Base-by-base conservation (phyloP, 2,797 vertebrate species). In the Sebastes cheni region DNA sequence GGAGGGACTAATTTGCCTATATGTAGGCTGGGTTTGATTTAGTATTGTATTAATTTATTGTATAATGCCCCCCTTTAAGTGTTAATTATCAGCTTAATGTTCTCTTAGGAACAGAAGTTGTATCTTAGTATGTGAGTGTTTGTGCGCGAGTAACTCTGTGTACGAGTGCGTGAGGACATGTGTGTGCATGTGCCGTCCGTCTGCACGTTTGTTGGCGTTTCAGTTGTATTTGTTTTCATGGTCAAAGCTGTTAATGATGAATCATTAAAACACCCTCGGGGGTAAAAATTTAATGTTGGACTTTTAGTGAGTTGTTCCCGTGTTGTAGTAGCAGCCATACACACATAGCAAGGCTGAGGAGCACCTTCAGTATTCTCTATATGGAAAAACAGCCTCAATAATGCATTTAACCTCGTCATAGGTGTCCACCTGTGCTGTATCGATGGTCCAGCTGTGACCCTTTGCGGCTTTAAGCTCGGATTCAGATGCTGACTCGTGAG, bases 31-130 rank as follows among this genome's bases (percentile, higher is more conserved):
- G 86, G 80, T 87, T 89, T 91, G 68, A 92, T 92, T 94, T 92
- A 93, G 92, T 90, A 92, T 92, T 91, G 89, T 92, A 92, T 91
- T 92, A 89, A 95, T 92, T 93, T 93, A 93, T 93, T 92, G 90
- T 92, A 92, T 80, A 91, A 83, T 79, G 52, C 64, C 85, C 82
- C 81, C 78, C 61, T 58, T 87, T 87, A 82, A 90, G 88, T 95
- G 91, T 93, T 93, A 82, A 93, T 89, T 89, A 94, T 92, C 91
- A 91, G 90, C 91, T 91, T 87, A 75, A 87, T 89, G 90, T 94
- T 94, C 92, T 93, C 86, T 61, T 92, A 93, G 89, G 90, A 91
- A 93, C 90, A 91, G 65, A 90, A 89, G 92, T 90, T 91, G 90
- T 93, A 88, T 88, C 81, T 92, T 89, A 89, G 91, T 93, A 70